A percentile compares a stretch with the other conserved stretches of the same genome.
phyloP scores from a whole-genome alignment of 2,113 vertebrate genomes.

The Scartelaos histophorus region DNA sequence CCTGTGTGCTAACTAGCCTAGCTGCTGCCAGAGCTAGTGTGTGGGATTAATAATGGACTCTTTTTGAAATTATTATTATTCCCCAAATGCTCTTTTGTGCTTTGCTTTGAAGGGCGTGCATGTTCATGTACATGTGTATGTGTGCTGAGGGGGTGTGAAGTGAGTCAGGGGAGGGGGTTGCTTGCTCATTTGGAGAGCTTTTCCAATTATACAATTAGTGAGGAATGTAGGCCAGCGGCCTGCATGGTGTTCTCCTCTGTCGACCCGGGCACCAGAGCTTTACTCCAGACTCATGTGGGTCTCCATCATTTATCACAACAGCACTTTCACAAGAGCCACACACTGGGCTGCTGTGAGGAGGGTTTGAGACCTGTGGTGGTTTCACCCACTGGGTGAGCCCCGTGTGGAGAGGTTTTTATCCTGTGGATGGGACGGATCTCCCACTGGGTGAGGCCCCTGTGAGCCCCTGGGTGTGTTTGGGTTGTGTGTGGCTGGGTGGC shows the following conservation, averaged over 20 bases:
- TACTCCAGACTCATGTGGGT: conserved; percentile 25
- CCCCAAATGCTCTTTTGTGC: conserved; percentile 84
- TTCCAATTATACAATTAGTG: conserved; percentile 84
- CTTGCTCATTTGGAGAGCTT: conserved; percentile 82
- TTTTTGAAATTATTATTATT: conserved; percentile 81
- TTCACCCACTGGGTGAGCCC: not conserved
- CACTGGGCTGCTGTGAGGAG: not conserved
- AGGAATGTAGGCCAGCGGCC: conserved; percentile 83
- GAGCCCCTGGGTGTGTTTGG: no score
- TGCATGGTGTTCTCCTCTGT: conserved; percentile 64
- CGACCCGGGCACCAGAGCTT: conserved; percentile 66
- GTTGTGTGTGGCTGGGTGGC: conserved; percentile 22
- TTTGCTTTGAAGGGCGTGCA: conserved; percentile 78
- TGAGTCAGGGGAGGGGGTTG: conserved; percentile 57
- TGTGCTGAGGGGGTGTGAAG: conserved; percentile 56
- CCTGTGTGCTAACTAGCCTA: conserved; percentile 51
- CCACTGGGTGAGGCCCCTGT: no score
- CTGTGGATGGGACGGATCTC: conserved; percentile 16
- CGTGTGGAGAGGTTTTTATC: not conserved
- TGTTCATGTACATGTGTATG: conserved; percentile 48
- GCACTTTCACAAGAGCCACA: not conserved
- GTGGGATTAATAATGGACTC: conserved; percentile 76
- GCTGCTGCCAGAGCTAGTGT: conserved; percentile 53
- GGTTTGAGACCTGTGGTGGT: not conserved
- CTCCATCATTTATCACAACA: conserved; percentile 28